Conservation (phyloP, 1,140 invertebrate genomes). For the Bombus waltoni region DNA sequence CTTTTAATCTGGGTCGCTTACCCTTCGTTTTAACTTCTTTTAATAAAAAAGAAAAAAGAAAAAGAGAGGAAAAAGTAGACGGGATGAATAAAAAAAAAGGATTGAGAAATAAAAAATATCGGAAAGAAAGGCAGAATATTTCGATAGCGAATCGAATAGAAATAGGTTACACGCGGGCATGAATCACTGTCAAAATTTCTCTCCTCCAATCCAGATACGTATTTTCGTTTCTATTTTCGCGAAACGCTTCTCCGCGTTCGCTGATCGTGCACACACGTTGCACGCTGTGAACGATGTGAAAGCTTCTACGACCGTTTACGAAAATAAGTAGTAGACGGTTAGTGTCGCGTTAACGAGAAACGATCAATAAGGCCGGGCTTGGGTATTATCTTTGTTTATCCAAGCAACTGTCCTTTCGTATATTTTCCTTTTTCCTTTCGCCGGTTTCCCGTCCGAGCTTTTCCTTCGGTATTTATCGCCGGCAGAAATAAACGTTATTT, state of each 20-base stretch:
- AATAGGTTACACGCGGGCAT: neutral
- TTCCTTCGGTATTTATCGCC: constrained; percentile 12
- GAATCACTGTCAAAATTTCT: constrained; percentile 2
- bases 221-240: neutral
- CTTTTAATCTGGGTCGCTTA: constrained; percentile 42
- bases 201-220: neutral
- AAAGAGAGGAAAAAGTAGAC: too few relatives aligned
- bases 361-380: constrained; percentile 10
- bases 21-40: neutral
- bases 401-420: constrained; percentile 12
- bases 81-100: too few relatives aligned
- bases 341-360: neutral
- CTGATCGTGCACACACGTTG: neutral
- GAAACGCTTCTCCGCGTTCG: neutral
- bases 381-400: constrained; percentile 43
- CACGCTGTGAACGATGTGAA: neutral
- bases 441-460: neutral
- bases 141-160: constrained; percentile 12
- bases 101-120: neutral
- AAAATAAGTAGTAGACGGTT: constrained; percentile 9
- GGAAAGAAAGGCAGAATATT: neutral
- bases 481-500: constrained; percentile 36
- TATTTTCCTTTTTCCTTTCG: neutral
- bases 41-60: neutral
- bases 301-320: neutral